Evolutionary conservation across 2,888 invertebrate genomes (phyloP).

Genomic region (Plemyria rubiginata): DNA sequence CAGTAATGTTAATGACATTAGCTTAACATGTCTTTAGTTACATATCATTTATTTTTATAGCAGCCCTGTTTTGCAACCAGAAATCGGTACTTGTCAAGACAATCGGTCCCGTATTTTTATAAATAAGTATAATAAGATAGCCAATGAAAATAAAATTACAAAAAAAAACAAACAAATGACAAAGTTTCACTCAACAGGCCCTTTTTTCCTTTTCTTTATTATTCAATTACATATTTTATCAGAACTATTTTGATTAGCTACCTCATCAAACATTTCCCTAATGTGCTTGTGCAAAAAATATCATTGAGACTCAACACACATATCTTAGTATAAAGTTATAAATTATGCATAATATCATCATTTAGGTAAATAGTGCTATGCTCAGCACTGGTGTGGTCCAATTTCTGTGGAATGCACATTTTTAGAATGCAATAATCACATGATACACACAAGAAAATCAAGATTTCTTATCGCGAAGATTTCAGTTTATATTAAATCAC

Average conservation of each 20-base stretch:
- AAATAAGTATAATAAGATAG: not conserved
- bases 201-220: too few species aligned
- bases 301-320: constrained; percentile 6
- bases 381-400: constrained; percentile 22
- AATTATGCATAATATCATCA: not conserved
- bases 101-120: not conserved
- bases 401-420: constrained; percentile 37
- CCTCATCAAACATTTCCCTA: not conserved
- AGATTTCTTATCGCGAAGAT: constrained; percentile 23
- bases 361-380: not conserved
- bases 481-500: constrained; percentile 20
- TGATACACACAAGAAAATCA: constrained; percentile 27
- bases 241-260: constrained; percentile 6
- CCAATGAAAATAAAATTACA: constrained; percentile 13
- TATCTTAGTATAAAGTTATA: constrained; percentile 4
- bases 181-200: too few species aligned
- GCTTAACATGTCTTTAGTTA: too few species aligned
- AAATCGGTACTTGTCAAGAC: too few species aligned
- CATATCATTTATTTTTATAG: too few species aligned
- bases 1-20: too few species aligned
- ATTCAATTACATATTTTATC: not conserved
- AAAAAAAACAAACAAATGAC: too few species aligned
- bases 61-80: too few species aligned
- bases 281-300: constrained; percentile 21
- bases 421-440: constrained; percentile 30